Conservation (phyloP, 2,113 vertebrate genomes). For the Melospiza georgiana region DNA sequence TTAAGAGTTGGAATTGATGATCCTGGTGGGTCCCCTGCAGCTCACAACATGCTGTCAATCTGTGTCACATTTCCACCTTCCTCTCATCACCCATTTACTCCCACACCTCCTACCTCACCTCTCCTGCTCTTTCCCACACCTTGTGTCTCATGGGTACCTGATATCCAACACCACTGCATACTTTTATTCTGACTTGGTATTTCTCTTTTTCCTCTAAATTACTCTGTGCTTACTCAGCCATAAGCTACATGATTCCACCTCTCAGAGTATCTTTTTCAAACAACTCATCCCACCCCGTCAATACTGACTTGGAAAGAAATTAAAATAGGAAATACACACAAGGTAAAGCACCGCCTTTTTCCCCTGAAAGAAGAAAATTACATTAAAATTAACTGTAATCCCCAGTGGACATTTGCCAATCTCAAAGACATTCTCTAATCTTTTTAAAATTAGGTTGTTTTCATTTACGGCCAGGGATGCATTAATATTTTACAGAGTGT, state of each 20-base stretch:
- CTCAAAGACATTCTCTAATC: background rate
- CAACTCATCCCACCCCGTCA: background rate
- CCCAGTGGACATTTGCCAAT: background rate
- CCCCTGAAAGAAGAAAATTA: background rate
- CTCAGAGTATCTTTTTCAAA: background rate
- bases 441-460: constrained; percentile 22
- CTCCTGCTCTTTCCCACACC: background rate
- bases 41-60: background rate
- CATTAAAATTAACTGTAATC: constrained; percentile 1
- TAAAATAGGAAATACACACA: background rate
- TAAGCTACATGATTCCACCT: rapidly evolving
- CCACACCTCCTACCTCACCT: background rate
- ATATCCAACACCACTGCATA: background rate
- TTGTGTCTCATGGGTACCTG: rapidly evolving
- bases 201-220: background rate
- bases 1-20: background rate
- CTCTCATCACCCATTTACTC: background rate
- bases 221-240: background rate
- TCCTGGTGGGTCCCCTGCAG: background rate
- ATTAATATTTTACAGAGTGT: background rate
- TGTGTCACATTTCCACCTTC: background rate
- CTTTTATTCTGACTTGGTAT: background rate
- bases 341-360: background rate
- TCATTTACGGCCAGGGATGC: background rate
- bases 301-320: background rate